Percentiles rank a stretch among this genome's conserved stretches.
Conservation (phyloP, 1,140 invertebrate species). For the Drosophila sucinea region DNA sequence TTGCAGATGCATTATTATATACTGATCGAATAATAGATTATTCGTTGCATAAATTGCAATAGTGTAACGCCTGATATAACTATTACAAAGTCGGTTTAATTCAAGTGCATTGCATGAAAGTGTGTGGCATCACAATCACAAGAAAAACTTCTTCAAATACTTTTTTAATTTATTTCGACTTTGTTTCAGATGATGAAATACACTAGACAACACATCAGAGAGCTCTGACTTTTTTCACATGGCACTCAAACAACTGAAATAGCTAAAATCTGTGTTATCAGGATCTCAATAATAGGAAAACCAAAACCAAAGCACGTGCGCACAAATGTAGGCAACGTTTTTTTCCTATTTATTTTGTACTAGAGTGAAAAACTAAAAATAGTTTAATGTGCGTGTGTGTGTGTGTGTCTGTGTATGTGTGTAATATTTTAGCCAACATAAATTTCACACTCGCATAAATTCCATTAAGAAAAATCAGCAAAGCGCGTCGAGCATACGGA, state of each 20-base stretch:
- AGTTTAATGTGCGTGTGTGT: conserved; percentile 36
- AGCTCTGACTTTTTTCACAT: not conserved
- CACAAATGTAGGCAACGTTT: conserved; percentile 29
- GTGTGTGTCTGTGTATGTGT: conserved; percentile 24
- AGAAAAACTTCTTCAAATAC: too few relatives aligned
- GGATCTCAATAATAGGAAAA: conserved; percentile 3
- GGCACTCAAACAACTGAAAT: not conserved
- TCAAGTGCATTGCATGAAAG: not conserved
- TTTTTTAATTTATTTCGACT: too few relatives aligned
- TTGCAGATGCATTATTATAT: too few relatives aligned
- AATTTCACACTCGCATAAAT: conserved; percentile 81
- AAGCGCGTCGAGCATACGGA: conserved; percentile 74
- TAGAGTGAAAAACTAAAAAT: conserved; percentile 61
- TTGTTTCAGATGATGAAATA: too few relatives aligned
- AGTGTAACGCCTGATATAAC: not conserved
- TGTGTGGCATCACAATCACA: too few relatives aligned
- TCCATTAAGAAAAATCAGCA: conserved; percentile 80
- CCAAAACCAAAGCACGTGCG: conserved; percentile 31
- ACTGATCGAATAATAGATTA: too few relatives aligned
- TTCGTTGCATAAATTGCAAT: too few relatives aligned
- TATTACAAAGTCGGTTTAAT: not conserved
- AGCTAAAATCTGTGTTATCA: conserved; percentile 31
- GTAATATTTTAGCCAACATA: conserved; percentile 68
- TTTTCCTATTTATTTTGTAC: conserved; percentile 24
- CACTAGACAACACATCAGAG: too few relatives aligned